Evolutionary conservation across 2,113 vertebrate genomes (phyloP).

Genomic region (Notarius lentiginosus): DNA sequence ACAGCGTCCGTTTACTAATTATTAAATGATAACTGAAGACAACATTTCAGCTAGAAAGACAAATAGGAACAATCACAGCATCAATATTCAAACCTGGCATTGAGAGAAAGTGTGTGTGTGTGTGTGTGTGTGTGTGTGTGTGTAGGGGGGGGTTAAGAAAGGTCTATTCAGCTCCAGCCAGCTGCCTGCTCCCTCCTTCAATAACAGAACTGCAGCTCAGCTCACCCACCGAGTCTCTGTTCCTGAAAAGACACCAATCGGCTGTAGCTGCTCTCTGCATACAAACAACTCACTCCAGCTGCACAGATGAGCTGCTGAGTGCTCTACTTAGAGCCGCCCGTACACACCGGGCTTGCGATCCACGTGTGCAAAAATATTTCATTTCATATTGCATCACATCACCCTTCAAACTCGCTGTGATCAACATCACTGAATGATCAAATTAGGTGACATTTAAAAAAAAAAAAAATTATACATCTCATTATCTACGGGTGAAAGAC

Average conservation of each 20-base stretch:
- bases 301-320: conserved; percentile 18
- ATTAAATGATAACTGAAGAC: no score
- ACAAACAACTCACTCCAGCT: conserved; percentile 27
- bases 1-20: not conserved
- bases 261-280: conserved; percentile 24
- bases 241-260: conserved; percentile 26
- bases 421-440: not conserved
- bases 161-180: conserved; percentile 68
- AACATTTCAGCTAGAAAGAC: not conserved
- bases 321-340: conserved; percentile 2
- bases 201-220: conserved; percentile 25
- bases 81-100: conserved; percentile 20
- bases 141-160: conserved; percentile 55
- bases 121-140: not conserved
- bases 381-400: not conserved
- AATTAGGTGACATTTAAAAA: no score
- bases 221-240: conserved; percentile 27
- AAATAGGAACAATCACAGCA: conserved; percentile 3
- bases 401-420: not conserved
- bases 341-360: not conserved
- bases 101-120: not conserved
- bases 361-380: not conserved
- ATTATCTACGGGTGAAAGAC: no score
- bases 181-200: conserved; percentile 57
- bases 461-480: no score